Conservation (phyloP, 2,888 invertebrate species). For the Physocephala rufipes region DNA sequence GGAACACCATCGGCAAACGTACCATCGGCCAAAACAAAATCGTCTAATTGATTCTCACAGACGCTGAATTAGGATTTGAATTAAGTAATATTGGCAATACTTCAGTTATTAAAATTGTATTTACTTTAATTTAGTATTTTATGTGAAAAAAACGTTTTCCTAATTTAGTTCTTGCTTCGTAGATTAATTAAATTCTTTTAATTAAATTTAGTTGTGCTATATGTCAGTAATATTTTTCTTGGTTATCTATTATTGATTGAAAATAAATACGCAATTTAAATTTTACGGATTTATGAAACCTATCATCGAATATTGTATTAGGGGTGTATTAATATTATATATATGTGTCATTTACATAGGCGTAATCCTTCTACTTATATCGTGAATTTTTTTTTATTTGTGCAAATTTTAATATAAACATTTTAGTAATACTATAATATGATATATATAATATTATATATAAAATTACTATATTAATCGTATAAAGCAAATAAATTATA, state of each 20-base stretch:
- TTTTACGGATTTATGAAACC: not conserved
- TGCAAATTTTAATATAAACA: conserved; percentile 29
- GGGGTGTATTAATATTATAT: conserved; percentile 22
- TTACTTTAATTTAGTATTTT: not conserved
- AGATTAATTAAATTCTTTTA: too few relatives aligned
- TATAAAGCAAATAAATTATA: too few relatives aligned
- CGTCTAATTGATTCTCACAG: conserved; percentile 19
- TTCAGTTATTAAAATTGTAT: not conserved
- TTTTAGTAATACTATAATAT: not conserved
- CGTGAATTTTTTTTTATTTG: conserved; percentile 36
- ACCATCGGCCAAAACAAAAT: conserved; percentile 19
- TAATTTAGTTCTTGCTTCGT: not conserved
- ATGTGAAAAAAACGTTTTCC: not conserved
- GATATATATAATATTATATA: not conserved
- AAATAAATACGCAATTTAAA: conserved; percentile 16
- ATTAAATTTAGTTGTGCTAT: conserved; percentile 12
- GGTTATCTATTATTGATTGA: too few relatives aligned
- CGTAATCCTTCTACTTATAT: conserved; percentile 39
- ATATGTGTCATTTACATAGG: conserved; percentile 40
- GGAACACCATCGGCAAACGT: conserved; percentile 33
- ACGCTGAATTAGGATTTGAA: not conserved
- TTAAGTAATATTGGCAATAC: not conserved
- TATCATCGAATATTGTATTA: conserved; percentile 20
- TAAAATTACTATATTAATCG: not conserved
- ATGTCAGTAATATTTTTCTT: conserved; percentile 13